Conservation (phyloP, 92 coral and sea anemone genomes). For the Pocillopora meandrina region DNA sequence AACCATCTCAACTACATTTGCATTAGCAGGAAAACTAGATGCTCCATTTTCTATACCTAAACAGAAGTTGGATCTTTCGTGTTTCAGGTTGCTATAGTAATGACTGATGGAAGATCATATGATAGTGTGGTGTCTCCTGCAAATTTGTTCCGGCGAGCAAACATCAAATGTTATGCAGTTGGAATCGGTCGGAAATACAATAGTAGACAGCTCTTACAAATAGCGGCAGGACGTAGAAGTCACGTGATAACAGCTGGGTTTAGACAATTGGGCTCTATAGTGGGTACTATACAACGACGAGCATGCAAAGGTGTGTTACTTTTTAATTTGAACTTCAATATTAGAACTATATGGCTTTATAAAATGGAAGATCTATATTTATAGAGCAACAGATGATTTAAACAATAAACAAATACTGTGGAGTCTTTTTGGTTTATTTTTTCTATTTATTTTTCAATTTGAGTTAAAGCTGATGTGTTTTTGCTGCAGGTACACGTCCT, state of each 20-base stretch:
- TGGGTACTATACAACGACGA: constrained; percentile 51
- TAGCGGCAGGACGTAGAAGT: constrained; percentile 50
- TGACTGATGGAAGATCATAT: constrained; percentile 62
- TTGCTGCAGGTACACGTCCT: constrained; percentile 26
- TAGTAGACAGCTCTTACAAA: constrained; percentile 53
- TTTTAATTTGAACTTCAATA: too few relatives aligned
- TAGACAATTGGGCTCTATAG: constrained; percentile 49
- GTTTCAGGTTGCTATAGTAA: not conserved
- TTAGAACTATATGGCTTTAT: too few relatives aligned
- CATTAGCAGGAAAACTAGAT: too few relatives aligned
- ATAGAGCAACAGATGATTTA: too few relatives aligned
- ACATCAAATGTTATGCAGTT: constrained; percentile 59
- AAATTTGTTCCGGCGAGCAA: constrained; percentile 39
- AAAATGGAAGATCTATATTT: too few relatives aligned
- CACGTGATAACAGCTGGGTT: constrained; percentile 68
- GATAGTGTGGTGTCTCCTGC: constrained; percentile 58
- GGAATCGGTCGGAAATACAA: constrained; percentile 58
- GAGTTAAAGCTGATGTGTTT: not conserved
- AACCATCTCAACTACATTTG: too few relatives aligned
- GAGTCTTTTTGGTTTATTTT: not conserved
- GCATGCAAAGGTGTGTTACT: constrained; percentile 49
- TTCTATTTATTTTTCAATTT: not conserved
- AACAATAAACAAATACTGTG: not conserved
- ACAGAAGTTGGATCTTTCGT: too few relatives aligned
- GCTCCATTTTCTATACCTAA: too few relatives aligned